Evolutionary conservation across 1,140 invertebrate species (phyloP).

Genomic region (Zaprionus vittiger): DNA sequence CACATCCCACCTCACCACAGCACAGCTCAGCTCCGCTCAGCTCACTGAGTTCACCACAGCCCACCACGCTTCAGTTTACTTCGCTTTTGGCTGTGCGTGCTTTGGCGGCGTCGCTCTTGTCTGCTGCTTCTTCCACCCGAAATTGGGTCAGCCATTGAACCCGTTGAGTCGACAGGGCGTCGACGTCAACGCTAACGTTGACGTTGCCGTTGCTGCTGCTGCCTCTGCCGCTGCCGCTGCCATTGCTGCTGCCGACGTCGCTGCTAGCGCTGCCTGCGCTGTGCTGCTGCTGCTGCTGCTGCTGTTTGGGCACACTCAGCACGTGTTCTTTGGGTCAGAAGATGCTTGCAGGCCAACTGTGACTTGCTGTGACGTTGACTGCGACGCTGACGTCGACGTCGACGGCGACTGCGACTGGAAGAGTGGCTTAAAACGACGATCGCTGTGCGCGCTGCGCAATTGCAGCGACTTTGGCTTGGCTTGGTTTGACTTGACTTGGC

Average conservation of each 20-base stretch:
- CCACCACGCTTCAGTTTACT: conserved; percentile 35
- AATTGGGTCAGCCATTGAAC: conserved; percentile 83
- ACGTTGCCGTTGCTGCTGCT: conserved; percentile 2
- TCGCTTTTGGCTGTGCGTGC: conserved; percentile 2
- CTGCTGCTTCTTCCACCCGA: conserved; percentile 51
- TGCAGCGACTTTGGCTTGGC: conserved; percentile 18
- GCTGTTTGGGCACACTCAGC: conserved; percentile 25
- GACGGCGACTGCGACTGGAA: background rate
- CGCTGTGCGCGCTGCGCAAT: background rate
- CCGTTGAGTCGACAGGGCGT: conserved; percentile 67
- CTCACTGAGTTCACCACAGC: conserved; percentile 21
- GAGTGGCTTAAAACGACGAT: conserved; percentile 25
- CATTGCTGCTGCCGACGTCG: conserved; percentile 1
- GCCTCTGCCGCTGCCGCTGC: background rate
- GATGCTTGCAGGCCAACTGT: conserved; percentile 21
- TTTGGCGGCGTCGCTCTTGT: background rate
- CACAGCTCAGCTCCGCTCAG: background rate
- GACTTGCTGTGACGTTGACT: conserved; percentile 14
- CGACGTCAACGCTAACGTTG: conserved; percentile 16
- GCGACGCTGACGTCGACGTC: background rate
- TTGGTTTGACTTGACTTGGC: conserved; percentile 5
- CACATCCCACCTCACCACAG: background rate
- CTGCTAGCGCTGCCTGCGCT: conserved; percentile 16
- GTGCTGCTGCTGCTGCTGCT: conserved; percentile 19
- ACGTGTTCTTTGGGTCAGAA: conserved; percentile 65